phyloP scores from a whole-genome alignment of 2,888 invertebrate genomes.

The Acanthosepion esculentum region DNA sequence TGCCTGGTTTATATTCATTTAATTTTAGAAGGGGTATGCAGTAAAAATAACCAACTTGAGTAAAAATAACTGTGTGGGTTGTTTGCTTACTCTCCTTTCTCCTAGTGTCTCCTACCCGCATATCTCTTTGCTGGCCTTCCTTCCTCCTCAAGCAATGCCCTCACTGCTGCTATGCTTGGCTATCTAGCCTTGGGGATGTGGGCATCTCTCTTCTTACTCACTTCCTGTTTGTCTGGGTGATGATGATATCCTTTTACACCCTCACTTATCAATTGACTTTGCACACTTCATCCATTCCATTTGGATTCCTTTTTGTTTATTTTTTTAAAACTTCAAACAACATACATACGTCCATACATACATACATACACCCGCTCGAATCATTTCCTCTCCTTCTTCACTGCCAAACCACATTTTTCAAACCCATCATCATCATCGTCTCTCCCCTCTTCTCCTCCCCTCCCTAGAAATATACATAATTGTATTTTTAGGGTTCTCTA shows the following conservation, averaged over 20 bases:
- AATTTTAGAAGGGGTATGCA: constrained; percentile 36
- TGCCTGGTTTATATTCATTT: constrained; percentile 42
- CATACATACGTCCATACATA: too few relatives aligned
- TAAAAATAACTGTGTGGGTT: neutral
- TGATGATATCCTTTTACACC: neutral
- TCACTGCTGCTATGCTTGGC: neutral
- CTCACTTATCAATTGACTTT: neutral
- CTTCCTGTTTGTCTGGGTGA: neutral
- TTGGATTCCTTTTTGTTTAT: too few relatives aligned
- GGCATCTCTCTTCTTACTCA: constrained; percentile 20
- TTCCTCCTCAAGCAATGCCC: neutral
- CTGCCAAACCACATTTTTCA: too few relatives aligned
- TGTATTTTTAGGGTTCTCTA: too few relatives aligned
- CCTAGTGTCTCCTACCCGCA: too few relatives aligned
- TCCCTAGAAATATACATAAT: too few relatives aligned
- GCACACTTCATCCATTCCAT: neutral
- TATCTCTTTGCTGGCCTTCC: neutral
- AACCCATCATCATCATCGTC: too few relatives aligned
- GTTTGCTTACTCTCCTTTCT: neutral
- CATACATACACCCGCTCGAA: too few relatives aligned
- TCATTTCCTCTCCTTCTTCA: too few relatives aligned
- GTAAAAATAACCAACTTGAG: constrained; percentile 40
- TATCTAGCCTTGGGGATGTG: neutral
- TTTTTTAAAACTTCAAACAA: neutral
- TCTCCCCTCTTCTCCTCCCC: too few relatives aligned